These are phyloP conservation scores for Picus viridis DNA, from an alignment of 2,797 vertebrate genomes.

Conservation along the genomic window DNA sequence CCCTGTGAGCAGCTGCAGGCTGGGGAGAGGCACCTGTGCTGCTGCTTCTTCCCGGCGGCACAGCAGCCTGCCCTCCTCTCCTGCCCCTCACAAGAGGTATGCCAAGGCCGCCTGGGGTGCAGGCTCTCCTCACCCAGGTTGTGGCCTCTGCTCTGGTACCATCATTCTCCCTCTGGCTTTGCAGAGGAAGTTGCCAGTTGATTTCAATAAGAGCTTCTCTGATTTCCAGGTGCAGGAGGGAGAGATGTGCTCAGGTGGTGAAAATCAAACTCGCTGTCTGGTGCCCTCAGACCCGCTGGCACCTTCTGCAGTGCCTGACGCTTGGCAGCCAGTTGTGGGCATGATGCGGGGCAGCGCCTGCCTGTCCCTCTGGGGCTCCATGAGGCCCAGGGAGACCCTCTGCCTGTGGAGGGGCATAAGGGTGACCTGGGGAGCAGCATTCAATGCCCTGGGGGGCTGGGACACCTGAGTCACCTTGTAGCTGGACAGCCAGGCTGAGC, in stretches of 20 bases:
- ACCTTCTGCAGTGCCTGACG: not conserved
- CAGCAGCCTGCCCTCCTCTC: not conserved
- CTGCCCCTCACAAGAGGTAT: accelerated
- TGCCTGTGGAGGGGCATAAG: accelerated
- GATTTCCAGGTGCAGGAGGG: not conserved
- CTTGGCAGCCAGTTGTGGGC: accelerated
- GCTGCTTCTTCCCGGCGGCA: not conserved
- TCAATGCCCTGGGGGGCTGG: not conserved
- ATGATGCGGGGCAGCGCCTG: not conserved
- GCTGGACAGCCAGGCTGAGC: not conserved
- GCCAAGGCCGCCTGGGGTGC: accelerated
- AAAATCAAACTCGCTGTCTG: accelerated
- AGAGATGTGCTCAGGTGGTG: not conserved
- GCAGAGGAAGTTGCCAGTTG: not conserved
- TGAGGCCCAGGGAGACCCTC: accelerated
- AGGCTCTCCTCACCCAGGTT: not conserved
- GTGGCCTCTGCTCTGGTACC: accelerated
- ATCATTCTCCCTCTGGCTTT: not conserved
- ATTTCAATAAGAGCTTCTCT: not conserved
- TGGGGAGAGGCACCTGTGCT: not conserved
- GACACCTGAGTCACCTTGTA: not conserved
- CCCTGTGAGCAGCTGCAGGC: not conserved
- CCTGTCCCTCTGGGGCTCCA: accelerated
- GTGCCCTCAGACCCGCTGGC: not conserved
- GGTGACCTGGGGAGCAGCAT: accelerated